Percentiles rank a stretch among this genome's conserved stretches.
phyloP scores from a whole-genome alignment of 2,888 invertebrate species.

The Metalampra italica region DNA sequence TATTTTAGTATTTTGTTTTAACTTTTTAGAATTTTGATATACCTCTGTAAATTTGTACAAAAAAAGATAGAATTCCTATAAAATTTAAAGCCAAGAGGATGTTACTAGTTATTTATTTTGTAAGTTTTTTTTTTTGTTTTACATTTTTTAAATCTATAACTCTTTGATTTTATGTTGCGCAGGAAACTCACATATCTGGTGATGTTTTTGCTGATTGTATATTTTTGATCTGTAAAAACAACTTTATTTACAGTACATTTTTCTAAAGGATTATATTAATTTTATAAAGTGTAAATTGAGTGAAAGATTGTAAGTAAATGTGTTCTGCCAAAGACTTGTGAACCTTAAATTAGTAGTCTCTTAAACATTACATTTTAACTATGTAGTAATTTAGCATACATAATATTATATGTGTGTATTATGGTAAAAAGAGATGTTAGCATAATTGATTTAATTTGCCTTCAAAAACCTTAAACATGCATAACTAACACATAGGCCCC shows the following conservation, averaged over 20 bases:
- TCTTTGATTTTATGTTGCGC: no score
- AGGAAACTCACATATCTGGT: no score
- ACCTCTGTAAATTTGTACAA: background rate
- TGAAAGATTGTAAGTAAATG: constrained; percentile 1
- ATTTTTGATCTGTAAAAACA: no score
- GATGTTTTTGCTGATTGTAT: no score
- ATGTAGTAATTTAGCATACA: background rate
- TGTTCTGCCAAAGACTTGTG: constrained; percentile 39
- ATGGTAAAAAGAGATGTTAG: no score
- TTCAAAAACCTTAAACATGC: no score
- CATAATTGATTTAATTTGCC: no score
- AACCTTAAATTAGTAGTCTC: constrained; percentile 27
- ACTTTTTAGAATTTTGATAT: background rate
- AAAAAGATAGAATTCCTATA: background rate
- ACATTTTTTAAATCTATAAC: no score
- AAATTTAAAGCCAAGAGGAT: background rate
- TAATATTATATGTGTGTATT: background rate
- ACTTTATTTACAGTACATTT: no score
- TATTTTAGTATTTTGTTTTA: background rate
- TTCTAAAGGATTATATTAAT: no score
- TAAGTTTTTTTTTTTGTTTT: constrained; percentile 5
- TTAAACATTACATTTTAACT: background rate
- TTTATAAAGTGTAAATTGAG: no score
- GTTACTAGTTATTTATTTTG: constrained; percentile 32
- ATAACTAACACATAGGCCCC: no score